Conservation (phyloP, 2,797 vertebrate genomes). For the Ispidina lecontei region DNA sequence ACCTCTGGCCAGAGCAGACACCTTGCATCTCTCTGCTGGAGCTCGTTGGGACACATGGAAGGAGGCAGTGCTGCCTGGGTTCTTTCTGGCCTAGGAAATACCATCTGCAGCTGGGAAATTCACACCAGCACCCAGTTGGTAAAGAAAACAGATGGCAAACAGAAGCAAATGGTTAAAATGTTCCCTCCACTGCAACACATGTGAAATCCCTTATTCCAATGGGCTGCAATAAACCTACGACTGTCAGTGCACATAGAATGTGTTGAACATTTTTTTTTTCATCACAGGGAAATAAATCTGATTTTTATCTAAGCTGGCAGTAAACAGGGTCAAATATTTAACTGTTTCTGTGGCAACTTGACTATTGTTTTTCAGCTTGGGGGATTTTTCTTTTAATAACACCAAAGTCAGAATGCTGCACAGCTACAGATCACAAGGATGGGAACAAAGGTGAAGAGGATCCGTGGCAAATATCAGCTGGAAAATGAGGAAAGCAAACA, state of each 20-base stretch:
- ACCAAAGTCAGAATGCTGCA: not conserved
- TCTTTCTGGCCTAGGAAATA: conserved; percentile 1
- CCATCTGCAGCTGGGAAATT: conserved; percentile 36
- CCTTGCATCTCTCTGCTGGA: not conserved
- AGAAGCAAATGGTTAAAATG: conserved; percentile 51
- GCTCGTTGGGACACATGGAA: not conserved
- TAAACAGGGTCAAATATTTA: conserved; percentile 59
- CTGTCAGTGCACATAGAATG: conserved; percentile 23
- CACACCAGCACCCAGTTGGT: not conserved
- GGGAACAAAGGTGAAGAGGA: not conserved
- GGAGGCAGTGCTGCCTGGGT: not conserved
- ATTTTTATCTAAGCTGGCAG: conserved; percentile 68
- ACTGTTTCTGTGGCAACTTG: conserved; percentile 60
- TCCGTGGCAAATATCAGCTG: not conserved
- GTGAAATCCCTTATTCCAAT: conserved; percentile 30
- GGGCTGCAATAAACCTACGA: not conserved
- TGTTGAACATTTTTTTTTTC: conserved; percentile 19
- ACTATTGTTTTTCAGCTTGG: not conserved
- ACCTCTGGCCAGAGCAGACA: not conserved
- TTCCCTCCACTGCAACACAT: conserved; percentile 15
- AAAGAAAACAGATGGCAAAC: conserved; percentile 56
- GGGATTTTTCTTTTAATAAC: not conserved
- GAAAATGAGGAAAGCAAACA: not conserved
- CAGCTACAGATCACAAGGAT: not conserved
- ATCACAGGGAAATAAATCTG: conserved; percentile 45